These are phyloP conservation scores for Xerus inauris DNA, from an alignment of 2,113 vertebrate species.

Conservation along the genomic window DNA sequence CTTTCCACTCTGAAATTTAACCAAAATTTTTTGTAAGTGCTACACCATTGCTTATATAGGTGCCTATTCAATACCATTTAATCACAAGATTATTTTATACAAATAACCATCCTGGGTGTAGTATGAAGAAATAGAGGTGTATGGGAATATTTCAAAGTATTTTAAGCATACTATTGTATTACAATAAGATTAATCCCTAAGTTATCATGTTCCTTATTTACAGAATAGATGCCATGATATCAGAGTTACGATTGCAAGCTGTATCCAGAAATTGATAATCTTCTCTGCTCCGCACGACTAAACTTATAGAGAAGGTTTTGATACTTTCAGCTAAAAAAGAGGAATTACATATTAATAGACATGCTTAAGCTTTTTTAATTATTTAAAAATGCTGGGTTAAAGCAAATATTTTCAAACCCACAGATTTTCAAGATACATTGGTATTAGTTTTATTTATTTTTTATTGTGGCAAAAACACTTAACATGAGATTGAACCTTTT, in stretches of 20 bases:
- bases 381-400: slow-evolving; percentile 23
- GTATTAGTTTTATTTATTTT: background rate
- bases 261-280: background rate
- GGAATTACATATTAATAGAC: background rate
- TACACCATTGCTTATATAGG: background rate
- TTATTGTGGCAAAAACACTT: background rate
- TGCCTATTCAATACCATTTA: background rate
- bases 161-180: background rate
- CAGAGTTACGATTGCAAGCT: background rate
- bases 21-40: background rate
- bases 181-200: background rate
- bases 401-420: background rate
- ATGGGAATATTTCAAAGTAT: background rate
- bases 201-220: background rate
- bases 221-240: background rate
- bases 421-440: background rate
- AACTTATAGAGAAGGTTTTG: background rate
- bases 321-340: background rate
- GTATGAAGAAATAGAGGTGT: background rate
- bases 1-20: background rate
- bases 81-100: background rate
- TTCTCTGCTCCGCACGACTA: background rate
- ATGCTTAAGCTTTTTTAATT: background rate
- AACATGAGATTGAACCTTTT: background rate
- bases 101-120: background rate